These are phyloP conservation scores for Limanda limanda DNA, from an alignment of 2,113 vertebrate species.

Conservation along the genomic window DNA sequence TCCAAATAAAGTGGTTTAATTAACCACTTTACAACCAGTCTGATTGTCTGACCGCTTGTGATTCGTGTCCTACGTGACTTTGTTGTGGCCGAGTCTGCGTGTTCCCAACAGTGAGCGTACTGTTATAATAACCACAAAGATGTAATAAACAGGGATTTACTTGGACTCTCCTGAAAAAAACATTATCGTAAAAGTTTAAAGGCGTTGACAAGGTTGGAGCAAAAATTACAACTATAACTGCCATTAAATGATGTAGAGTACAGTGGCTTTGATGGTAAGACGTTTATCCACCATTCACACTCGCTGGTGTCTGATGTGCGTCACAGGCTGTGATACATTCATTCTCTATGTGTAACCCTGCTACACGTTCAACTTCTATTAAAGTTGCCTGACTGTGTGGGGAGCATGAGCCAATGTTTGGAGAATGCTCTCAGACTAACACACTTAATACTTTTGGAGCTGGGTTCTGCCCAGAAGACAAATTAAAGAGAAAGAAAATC, in stretches of 20 bases:
- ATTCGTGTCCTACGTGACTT: too few relatives aligned
- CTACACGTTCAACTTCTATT: slow-evolving; percentile 40
- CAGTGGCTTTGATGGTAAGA: not conserved
- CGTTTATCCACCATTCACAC: not conserved
- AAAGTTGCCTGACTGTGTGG: slow-evolving; percentile 35
- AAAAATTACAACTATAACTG: not conserved
- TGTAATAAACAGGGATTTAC: not conserved
- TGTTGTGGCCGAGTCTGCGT: too few relatives aligned
- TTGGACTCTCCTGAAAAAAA: not conserved
- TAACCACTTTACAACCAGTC: too few relatives aligned
- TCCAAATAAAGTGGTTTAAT: too few relatives aligned
- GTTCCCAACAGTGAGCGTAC: too few relatives aligned
- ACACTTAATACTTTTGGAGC: not conserved
- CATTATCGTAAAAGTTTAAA: not conserved
- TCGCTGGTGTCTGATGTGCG: not conserved
- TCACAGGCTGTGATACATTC: not conserved
- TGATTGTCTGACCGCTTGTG: too few relatives aligned
- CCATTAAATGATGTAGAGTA: not conserved
- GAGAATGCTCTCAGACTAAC: slow-evolving; percentile 57
- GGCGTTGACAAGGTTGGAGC: not conserved
- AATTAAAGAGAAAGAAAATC: slow-evolving; percentile 43
- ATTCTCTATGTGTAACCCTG: slow-evolving; percentile 9
- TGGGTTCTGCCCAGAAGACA: slow-evolving; percentile 44
- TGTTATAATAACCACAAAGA: not conserved
- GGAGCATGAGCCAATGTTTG: slow-evolving; percentile 59